Percentiles rank a stretch among this genome's conserved stretches.
These are phyloP conservation scores for Oscheius sp. DNA, from an alignment of 1,140 invertebrate genomes.

Conservation along the genomic window DNA sequence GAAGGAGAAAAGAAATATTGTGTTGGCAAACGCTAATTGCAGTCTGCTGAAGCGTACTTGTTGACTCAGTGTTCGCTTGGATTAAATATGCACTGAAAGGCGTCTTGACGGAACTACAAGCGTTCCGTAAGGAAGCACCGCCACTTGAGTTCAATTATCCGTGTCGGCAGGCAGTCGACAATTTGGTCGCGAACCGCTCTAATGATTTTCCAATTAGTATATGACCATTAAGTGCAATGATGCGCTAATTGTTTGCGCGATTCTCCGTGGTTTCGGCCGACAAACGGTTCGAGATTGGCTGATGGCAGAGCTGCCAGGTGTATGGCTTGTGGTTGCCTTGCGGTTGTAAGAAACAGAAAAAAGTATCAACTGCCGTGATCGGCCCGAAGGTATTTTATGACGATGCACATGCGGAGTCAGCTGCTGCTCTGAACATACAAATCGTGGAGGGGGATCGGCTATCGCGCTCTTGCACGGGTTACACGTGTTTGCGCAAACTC, in stretches of 20 bases:
- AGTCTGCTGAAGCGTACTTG: too few species aligned
- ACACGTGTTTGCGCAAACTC: constrained; percentile 6
- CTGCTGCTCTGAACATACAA: constrained; percentile 8
- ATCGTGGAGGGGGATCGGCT: not conserved
- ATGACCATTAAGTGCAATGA: constrained; percentile 14
- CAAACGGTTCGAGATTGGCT: too few species aligned
- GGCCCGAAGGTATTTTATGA: not conserved
- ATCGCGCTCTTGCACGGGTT: not conserved
- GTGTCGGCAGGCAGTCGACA: not conserved
- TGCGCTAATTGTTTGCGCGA: constrained; percentile 10
- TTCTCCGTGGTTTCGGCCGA: not conserved
- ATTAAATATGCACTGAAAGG: too few species aligned
- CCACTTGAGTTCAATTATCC: constrained; percentile 1
- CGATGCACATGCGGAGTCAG: constrained; percentile 1
- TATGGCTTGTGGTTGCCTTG: not conserved
- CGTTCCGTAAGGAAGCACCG: not conserved
- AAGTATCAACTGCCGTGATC: not conserved
- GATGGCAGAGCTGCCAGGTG: too few species aligned
- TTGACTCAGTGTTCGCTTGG: too few species aligned
- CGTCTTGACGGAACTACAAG: too few species aligned
- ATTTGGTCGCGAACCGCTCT: constrained; percentile 6
- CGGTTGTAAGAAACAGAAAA: not conserved
- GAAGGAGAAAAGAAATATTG: too few species aligned
- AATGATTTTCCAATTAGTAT: constrained; percentile 15
- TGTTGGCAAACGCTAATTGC: too few species aligned